Base-by-base conservation (phyloP, 2,888 invertebrate species). In the Drosophila cognata region DNA sequence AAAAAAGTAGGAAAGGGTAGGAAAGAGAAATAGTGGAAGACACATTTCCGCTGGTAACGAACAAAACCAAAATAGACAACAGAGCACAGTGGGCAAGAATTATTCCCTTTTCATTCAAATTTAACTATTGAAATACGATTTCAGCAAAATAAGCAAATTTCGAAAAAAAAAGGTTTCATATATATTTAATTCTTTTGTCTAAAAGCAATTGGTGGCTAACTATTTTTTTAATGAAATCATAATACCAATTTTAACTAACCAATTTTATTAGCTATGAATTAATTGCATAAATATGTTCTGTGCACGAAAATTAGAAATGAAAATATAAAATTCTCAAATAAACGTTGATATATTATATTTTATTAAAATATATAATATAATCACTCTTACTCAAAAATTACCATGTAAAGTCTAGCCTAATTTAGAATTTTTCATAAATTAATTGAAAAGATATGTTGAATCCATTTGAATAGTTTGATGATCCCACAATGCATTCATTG, bases 61-160 rank as follows among this genome's bases (percentile, higher is more conserved):
- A 84, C 72, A 73, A 84, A 88, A 80, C 88, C 82, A 89, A 85
- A 89, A 85, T 89, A 89, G 90, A 88, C 77, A 82, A 71, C 77
- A 67, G 72, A 65, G 73, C 68, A 79, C 81, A 77, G 81, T 79
- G 77, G 57, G 41, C 4, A 21, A 11, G 18, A 64, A 18, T 6
- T 13, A 41, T 35, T 41, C 4, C n/a, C 10, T 53, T 25, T 18
- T 1, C 18, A 4, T 21, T n/a, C 13, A 43, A 6, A 43, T 31
- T 25, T 4, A 46, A 46, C 8, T 8, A 25, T 43, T 43, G 21
- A 13, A 43, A 21, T 25, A 46, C 25, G 21, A 16, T 25, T 50
- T 50, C 28, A 50, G 10, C 28, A 50, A 50, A 2, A 28, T 18
- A 28, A 29, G 25, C 11, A 11, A 10, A 18, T 25, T 28, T 18